phyloP scores from a whole-genome alignment of 2,888 invertebrate genomes.

The Ferdinandea cuprea region DNA sequence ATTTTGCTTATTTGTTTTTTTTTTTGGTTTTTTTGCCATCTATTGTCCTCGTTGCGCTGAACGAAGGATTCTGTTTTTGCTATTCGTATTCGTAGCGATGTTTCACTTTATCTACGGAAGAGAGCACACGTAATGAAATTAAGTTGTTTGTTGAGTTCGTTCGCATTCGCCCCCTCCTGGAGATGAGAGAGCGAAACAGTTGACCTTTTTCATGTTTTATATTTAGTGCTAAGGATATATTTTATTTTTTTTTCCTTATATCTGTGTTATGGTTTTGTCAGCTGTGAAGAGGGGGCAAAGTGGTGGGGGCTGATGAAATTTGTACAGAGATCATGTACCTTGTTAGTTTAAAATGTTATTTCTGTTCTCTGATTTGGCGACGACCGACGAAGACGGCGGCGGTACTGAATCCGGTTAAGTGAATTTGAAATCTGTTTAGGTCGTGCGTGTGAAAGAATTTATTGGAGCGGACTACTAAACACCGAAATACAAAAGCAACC shows the following conservation, averaged over 20 bases:
- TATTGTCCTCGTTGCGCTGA: constrained; percentile 35
- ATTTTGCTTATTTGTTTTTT: constrained; percentile 60
- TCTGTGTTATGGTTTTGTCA: constrained; percentile 47
- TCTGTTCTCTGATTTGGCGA: constrained; percentile 22
- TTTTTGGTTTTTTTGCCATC: no score
- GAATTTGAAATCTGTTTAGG: constrained; percentile 36
- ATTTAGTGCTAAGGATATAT: constrained; percentile 27
- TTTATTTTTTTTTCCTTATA: constrained; percentile 34
- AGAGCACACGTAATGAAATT: constrained; percentile 72
- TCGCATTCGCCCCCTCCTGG: constrained; percentile 7
- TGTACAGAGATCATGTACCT: constrained; percentile 15
- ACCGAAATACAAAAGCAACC: no score
- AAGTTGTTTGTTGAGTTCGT: constrained; percentile 64
- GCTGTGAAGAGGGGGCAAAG: neutral
- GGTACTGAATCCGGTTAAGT: constrained; percentile 58
- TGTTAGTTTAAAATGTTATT: constrained; percentile 29
- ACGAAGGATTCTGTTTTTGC: constrained; percentile 47
- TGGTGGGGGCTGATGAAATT: neutral
- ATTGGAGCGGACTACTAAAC: neutral
- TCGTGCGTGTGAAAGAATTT: constrained; percentile 22
- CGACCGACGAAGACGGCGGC: no score
- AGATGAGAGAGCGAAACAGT: constrained; percentile 45
- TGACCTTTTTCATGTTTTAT: constrained; percentile 50
- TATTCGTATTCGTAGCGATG: constrained; percentile 63
- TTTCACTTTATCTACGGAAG: constrained; percentile 70